Evolutionary conservation across 2,113 vertebrate species (phyloP).

Genomic region (Tricholaema leucomelas): DNA sequence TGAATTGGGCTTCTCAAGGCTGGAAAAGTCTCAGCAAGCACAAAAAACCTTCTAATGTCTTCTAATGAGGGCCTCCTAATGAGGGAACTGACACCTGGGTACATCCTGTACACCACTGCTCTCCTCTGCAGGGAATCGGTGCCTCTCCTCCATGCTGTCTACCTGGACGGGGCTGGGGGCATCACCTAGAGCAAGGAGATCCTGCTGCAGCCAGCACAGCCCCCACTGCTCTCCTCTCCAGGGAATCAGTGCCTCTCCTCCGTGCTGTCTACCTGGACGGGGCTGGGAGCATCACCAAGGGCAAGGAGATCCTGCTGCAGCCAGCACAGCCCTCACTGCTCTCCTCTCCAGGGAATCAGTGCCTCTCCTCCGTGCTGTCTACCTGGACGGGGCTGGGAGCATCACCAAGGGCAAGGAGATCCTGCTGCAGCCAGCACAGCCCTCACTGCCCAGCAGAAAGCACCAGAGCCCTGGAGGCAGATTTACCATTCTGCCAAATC

Average conservation of each 20-base stretch:
- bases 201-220: not conserved
- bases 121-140: not conserved
- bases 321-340: not conserved
- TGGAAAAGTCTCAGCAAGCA: no score
- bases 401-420: not conserved
- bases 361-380: not conserved
- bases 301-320: not conserved
- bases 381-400: fast-evolving
- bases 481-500: not conserved
- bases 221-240: not conserved
- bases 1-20: no score
- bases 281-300: not conserved
- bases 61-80: no score
- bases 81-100: no score
- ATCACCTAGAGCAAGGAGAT: not conserved
- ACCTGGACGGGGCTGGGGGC: fast-evolving
- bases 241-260: not conserved
- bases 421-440: not conserved
- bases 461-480: not conserved
- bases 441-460: not conserved
- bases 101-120: not conserved
- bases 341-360: not conserved
- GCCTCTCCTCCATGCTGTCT: not conserved
- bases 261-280: not conserved
- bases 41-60: no score